Conservation (phyloP, 2,113 vertebrate species). For the Casuarius casuarius region DNA sequence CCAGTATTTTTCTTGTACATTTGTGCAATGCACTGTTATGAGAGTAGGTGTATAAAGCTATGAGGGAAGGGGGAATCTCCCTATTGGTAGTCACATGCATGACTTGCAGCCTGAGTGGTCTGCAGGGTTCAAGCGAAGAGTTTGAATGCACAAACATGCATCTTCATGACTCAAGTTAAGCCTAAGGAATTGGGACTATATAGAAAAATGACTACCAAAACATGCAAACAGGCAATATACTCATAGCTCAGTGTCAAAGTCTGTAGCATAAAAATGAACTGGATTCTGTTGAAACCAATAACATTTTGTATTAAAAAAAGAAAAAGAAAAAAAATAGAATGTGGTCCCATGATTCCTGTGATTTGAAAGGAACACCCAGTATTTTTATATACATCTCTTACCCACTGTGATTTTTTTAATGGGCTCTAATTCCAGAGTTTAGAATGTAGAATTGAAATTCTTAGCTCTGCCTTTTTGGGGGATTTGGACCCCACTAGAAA, state of each 20-base stretch:
- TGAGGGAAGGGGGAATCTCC: conserved; percentile 33
- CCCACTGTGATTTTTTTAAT: conserved; percentile 90
- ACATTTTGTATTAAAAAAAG: conserved; percentile 73
- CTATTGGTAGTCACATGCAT: conserved; percentile 20
- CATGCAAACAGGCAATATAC: conserved; percentile 63
- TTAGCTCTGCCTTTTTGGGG: conserved; percentile 78
- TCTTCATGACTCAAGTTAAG: conserved; percentile 58
- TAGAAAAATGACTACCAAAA: conserved; percentile 61
- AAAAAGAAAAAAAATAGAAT: conserved; percentile 46
- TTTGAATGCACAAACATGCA: conserved; percentile 47
- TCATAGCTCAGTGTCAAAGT: conserved; percentile 50
- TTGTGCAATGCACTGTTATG: conserved; percentile 96
- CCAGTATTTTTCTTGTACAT: conserved; percentile 96
- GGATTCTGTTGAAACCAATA: conserved; percentile 74
- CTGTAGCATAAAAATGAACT: conserved; percentile 75
- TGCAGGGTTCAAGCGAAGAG: conserved; percentile 56
- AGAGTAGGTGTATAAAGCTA: conserved; percentile 81
- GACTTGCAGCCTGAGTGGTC: conserved; percentile 53
- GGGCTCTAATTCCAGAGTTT: conserved; percentile 77
- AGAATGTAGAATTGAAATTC: conserved; percentile 78
- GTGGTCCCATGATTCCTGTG: conserved; percentile 77
- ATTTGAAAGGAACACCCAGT: conserved; percentile 78
- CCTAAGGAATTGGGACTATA: conserved; percentile 62
- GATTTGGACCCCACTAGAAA: conserved; percentile 69
- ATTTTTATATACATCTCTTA: conserved; percentile 90